A percentile compares a stretch with the other conserved stretches of the same genome.
These are phyloP conservation scores for Diaphora mendica DNA, from an alignment of 2,888 invertebrate genomes.

Conservation along the genomic window DNA sequence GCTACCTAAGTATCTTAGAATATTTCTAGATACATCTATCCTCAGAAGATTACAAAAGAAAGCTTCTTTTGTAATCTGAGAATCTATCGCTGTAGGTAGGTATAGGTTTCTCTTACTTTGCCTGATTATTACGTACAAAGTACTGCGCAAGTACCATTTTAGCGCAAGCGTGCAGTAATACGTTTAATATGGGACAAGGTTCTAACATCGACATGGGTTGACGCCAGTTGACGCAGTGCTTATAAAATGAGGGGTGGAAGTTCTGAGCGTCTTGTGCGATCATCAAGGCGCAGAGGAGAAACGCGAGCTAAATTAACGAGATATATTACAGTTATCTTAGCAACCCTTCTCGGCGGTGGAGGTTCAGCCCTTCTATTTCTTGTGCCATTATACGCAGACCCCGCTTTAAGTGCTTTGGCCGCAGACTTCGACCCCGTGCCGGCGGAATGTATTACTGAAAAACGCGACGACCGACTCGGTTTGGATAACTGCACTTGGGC, in stretches of 20 bases:
- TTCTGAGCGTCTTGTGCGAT: constrained; percentile 79
- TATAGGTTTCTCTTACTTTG: not conserved
- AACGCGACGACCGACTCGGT: constrained; percentile 90
- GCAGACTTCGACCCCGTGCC: constrained; percentile 92
- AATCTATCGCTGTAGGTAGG: no score
- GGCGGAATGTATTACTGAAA: constrained; percentile 90
- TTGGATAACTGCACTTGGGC: constrained; percentile 93
- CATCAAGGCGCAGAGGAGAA: constrained; percentile 74
- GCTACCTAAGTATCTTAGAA: not conserved
- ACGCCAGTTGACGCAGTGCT: constrained; percentile 81
- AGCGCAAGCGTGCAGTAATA: constrained; percentile 58
- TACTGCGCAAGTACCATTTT: constrained; percentile 64
- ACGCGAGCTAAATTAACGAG: constrained; percentile 78
- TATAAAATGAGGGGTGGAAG: constrained; percentile 81
- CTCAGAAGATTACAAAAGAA: not conserved
- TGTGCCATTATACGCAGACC: constrained; percentile 83
- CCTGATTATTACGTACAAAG: not conserved
- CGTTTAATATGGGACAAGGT: constrained; percentile 55
- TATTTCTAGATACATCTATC: not conserved
- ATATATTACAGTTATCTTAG: constrained; percentile 79
- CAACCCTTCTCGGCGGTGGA: constrained; percentile 79
- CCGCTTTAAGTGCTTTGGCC: constrained; percentile 87
- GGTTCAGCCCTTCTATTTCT: constrained; percentile 82
- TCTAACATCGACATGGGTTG: constrained; percentile 77
- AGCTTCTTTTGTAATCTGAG: no score